Base-by-base conservation (phyloP, 2,888 invertebrate genomes). In the Rotaria macrura region DNA sequence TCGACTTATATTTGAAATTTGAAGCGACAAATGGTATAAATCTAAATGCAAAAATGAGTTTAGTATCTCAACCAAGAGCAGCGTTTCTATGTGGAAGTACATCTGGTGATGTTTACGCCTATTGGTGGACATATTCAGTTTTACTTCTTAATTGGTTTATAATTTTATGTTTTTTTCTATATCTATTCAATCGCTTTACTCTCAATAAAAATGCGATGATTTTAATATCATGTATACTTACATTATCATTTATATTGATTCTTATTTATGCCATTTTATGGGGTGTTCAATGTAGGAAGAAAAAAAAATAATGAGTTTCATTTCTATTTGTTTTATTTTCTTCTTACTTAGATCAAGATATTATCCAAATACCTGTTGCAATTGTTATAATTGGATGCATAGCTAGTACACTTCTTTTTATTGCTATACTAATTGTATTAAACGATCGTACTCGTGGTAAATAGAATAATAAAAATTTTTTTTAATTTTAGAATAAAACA, bases 151-250 rank as follows among this genome's bases (percentile, higher is more conserved):
- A 79, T 79, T 79, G 79, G 79, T 79, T 79, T 40, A 40, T 40
- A 5, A n/a, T 79, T 25, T 43, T 79, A 43, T 43, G 79, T 43
- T 43, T 79, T n/a, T 10, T 43, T 14, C 79, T 79, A 12, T 79
- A 79, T n/a, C 25, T 79, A 43, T 79, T 10, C 43, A n/a, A 79
- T 79, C 79, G 43, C 43, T 79, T 79, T 79, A n/a, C 43, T 79
- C 20, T 79, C 10, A n/a, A n/a, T n/a, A 79, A 79, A 43, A 40
- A 43, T 79, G 25, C 25, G 0, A 2, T 79, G 9, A 10, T 43
- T n/a, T 4, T 79, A 10, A 43, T 43, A 79, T 25, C 25, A n/a
- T 25, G 10, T 10, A 10, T 79, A 25, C 1, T 43, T n/a, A 40
- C n/a, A 79, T n/a, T 79, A 79, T 79, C 79, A 79, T 40, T 43